Evolutionary conservation across 2,888 invertebrate genomes (phyloP), one percentile per base, ranked within the genome.

Genomic region (Pristionchus fissidentatus): DNA sequence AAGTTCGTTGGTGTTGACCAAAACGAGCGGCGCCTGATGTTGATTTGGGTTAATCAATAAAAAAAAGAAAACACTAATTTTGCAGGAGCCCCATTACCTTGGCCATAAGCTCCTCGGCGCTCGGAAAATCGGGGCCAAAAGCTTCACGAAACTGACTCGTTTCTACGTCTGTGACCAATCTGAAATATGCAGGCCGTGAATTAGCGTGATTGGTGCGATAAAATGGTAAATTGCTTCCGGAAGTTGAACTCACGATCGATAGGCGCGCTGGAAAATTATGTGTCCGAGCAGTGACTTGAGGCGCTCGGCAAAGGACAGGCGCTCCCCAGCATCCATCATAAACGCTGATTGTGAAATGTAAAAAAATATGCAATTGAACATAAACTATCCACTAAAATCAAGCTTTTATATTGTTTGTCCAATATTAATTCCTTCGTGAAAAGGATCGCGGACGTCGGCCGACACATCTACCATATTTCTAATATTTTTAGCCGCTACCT

Each of bases 261-360:
- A 86, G 38, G 32, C 13, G 29, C 83, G 0, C 26, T 79, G 80
- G 60, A 86, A 70, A 32, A 88, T 32, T 15, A 35, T 35, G 43
- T 90, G 89, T 4, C 90, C 90, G 66, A 90, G 78, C 35, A 88
- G 84, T 43, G 87, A 87, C 84, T 89, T 88, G 0, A 83, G 60
- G 83, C 90, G 81, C 43, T 87, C 87, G 66, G 84, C 66, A 84
- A 90, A 90, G 15, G 85, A 86, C 87, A 90, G 88, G 19, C 85
- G 83, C 83, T 89, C 89, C 3, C 85, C 85, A 26, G 87, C 85
- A 38, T 88, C 90, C 87, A 88, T 89, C 84, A 88, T 85, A 41
- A 88, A 83, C 1, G 88, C 88, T 84, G 85, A 41, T 10, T 38
- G 10, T n/a, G n/a, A n/a, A n/a, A n/a, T n/a, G n/a, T n/a, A n/a